A percentile compares a stretch with the other conserved stretches of the same genome.
These are phyloP conservation scores for Drosophila oshimai DNA, from an alignment of 1,140 invertebrate species.

Conservation along the genomic window DNA sequence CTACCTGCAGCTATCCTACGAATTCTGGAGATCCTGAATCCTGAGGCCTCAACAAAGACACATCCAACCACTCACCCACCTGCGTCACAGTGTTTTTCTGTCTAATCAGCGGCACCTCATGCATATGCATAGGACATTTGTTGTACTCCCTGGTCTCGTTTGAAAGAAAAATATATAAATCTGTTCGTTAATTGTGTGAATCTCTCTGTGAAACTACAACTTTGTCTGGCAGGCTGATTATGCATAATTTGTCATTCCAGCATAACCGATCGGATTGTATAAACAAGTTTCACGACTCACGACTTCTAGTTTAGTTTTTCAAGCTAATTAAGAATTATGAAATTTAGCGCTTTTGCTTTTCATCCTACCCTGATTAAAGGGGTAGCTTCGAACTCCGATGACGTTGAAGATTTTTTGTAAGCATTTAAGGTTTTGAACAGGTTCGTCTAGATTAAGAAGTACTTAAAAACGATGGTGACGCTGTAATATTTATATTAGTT, in stretches of 20 bases:
- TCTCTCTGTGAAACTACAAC: conserved; percentile 36
- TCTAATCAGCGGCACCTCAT: conserved; percentile 15
- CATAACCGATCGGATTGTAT: conserved; percentile 18
- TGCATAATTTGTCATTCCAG: conserved; percentile 54
- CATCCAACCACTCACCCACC: background rate
- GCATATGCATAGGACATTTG: conserved; percentile 20
- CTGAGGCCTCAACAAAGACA: background rate
- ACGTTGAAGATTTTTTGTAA: background rate
- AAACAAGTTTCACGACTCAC: conserved; percentile 50
- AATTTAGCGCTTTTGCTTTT: conserved; percentile 48
- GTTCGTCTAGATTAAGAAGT: background rate
- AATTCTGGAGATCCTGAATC: background rate
- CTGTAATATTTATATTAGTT: too few relatives aligned
- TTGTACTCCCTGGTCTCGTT: conserved; percentile 9
- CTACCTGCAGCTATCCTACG: too few relatives aligned
- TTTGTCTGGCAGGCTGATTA: conserved; percentile 44
- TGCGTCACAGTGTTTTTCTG: background rate
- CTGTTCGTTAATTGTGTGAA: conserved; percentile 52
- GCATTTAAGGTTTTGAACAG: background rate
- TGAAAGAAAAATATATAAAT: conserved; percentile 44
- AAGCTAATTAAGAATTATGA: conserved; percentile 53
- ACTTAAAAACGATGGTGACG: background rate
- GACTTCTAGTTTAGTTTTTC: conserved; percentile 54
- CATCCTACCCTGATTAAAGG: conserved; percentile 9
- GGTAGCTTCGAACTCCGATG: background rate